These are phyloP conservation scores for Epirrhoe alternata DNA, from an alignment of 2,888 invertebrate genomes.

Conservation along the genomic window DNA sequence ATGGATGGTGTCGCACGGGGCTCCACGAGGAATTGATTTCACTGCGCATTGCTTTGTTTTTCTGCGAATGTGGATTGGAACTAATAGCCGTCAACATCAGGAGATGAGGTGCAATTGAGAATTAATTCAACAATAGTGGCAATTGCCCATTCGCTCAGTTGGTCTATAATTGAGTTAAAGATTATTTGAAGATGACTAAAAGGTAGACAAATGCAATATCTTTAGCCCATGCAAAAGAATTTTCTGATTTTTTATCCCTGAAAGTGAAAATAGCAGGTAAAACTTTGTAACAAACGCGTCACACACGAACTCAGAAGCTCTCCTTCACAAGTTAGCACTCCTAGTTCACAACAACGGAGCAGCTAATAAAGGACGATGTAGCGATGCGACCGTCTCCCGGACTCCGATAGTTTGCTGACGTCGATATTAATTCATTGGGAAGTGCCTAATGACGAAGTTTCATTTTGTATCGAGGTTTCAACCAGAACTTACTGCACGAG, in stretches of 20 bases:
- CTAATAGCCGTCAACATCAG: neutral
- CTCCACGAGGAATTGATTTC: constrained; percentile 19
- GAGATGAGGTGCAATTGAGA: neutral
- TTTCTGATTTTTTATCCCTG: no score
- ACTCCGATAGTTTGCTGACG: constrained; percentile 1
- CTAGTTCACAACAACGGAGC: neutral
- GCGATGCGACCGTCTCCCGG: neutral
- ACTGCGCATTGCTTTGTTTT: constrained; percentile 5
- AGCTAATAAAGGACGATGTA: neutral
- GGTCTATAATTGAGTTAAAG: no score
- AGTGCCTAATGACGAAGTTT: constrained; percentile 55
- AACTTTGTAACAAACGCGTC: neutral
- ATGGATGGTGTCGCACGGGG: constrained; percentile 48
- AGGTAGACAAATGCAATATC: no score
- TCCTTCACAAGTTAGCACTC: no score
- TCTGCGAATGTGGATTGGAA: neutral
- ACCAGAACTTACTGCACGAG: neutral
- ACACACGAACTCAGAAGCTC: neutral
- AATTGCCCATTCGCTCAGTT: no score
- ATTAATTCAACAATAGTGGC: neutral
- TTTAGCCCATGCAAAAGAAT: no score
- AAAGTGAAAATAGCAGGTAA: neutral
- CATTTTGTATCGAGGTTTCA: constrained; percentile 52
- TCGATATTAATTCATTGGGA: constrained; percentile 13
- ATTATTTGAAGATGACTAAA: no score